Evolutionary conservation across 1,140 invertebrate genomes (phyloP), one percentile per base, ranked within the genome.

Genomic region (Matsumurasca onukii): DNA sequence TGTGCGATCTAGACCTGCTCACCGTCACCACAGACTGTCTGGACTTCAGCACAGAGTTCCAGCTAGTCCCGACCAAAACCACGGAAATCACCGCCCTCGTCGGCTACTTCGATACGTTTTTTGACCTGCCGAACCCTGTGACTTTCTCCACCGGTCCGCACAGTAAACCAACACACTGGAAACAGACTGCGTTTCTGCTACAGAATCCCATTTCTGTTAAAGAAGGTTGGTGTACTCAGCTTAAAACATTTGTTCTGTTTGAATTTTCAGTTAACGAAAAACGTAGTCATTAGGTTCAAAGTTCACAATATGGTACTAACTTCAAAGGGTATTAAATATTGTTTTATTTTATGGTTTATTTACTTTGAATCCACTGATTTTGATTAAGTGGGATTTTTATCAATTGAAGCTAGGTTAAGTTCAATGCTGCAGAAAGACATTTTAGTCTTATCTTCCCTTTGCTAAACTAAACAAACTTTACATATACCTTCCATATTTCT

Each of bases 171-270:
- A 99, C 97, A 9, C 97, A 99, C 81, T 99, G 97, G 97, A 98
- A 98, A 80, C 98, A 99, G 80, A 98, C 96, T 1, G 87, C 97
- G 9, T 97, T 99, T 78, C 95, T 95, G 74, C 84, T 99, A 39
- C 89, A 84, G 73, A 82, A 91, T 75, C 86, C 89, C 73, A 85
- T 89, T 27, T 24, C 52, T 22, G 52, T 68, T n/a, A 68, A 68
- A 49, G 9, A 68, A 61, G 67, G 67, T 68, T 30, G 27, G 66
- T 31, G 2, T 25, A n/a, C n/a, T n/a, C n/a, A n/a, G n/a, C n/a
- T n/a, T n/a, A n/a, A n/a, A n/a, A n/a, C n/a, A n/a, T n/a, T n/a
- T n/a, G n/a, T n/a, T n/a, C n/a, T n/a, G n/a, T n/a, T n/a, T n/a
- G 9, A 57, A 57, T 12, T 13, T 57, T 5, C 20, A 57, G 1